These are phyloP conservation scores for Cyrtorhinus lividipennis DNA, from an alignment of 1,140 invertebrate genomes.

Conservation along the genomic window DNA sequence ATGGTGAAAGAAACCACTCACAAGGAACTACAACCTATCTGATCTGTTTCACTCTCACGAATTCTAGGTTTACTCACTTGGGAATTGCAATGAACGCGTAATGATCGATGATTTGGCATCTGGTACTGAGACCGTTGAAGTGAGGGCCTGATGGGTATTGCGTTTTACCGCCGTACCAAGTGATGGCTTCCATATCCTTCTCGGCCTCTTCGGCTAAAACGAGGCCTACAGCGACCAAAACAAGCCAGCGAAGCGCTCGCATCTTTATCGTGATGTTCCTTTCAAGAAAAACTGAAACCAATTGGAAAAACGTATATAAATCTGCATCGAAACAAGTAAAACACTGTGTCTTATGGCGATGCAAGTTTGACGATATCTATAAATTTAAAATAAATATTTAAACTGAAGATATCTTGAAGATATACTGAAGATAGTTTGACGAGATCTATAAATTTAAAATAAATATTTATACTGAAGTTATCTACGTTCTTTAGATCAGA, in stretches of 20 bases:
- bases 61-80: slow-evolving; percentile 35
- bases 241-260: background rate
- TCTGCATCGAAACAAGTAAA: too few relatives aligned
- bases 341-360: too few relatives aligned
- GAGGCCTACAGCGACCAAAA: background rate
- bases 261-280: background rate
- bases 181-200: background rate
- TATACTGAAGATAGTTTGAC: too few relatives aligned
- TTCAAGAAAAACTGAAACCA: background rate
- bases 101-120: slow-evolving; percentile 41
- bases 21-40: too few relatives aligned
- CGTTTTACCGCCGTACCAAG: slow-evolving; percentile 10
- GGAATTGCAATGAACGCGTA: slow-evolving; percentile 41
- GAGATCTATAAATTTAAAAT: too few relatives aligned
- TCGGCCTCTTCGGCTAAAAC: background rate
- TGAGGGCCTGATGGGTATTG: background rate
- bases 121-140: slow-evolving; percentile 33
- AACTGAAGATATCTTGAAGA: too few relatives aligned
- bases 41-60: too few relatives aligned
- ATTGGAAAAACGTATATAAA: background rate
- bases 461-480: too few relatives aligned
- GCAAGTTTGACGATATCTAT: too few relatives aligned
- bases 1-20: too few relatives aligned
- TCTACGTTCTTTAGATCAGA: too few relatives aligned
- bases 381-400: too few relatives aligned